phyloP scores from a whole-genome alignment of 2,888 invertebrate species.

The Rhyacophila evoluta region DNA sequence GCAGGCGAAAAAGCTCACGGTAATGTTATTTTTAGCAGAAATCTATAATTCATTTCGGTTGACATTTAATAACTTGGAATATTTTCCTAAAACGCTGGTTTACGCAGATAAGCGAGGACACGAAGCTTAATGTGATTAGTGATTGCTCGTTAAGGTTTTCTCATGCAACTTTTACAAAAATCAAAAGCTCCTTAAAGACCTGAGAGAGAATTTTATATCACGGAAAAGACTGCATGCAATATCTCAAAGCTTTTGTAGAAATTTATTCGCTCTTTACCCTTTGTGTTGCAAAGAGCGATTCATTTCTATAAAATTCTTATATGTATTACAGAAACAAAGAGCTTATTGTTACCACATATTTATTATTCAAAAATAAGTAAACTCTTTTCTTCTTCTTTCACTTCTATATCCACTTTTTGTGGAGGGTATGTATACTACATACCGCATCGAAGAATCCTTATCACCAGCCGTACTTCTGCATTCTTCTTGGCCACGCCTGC shows the following conservation, averaged over 20 bases:
- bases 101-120: background rate
- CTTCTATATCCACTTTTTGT: too few relatives aligned
- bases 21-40: background rate
- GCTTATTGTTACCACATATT: too few relatives aligned
- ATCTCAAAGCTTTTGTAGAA: background rate
- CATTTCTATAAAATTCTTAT: too few relatives aligned
- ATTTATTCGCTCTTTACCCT: background rate
- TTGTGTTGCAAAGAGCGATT: too few relatives aligned
- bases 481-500: too few relatives aligned
- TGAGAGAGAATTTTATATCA: background rate
- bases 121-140: constrained; percentile 6
- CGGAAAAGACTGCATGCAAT: background rate
- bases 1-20: background rate
- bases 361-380: too few relatives aligned
- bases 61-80: constrained; percentile 7
- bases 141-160: background rate
- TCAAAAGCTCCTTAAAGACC: background rate
- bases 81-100: background rate
- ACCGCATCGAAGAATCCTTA: too few relatives aligned
- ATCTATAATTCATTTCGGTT: background rate
- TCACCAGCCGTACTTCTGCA: too few relatives aligned
- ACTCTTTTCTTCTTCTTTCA: too few relatives aligned
- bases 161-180: background rate
- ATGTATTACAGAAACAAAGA: too few relatives aligned
- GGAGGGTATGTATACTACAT: too few relatives aligned